Conservation (phyloP, 2,113 vertebrate genomes). For the Meriones unguiculatus region DNA sequence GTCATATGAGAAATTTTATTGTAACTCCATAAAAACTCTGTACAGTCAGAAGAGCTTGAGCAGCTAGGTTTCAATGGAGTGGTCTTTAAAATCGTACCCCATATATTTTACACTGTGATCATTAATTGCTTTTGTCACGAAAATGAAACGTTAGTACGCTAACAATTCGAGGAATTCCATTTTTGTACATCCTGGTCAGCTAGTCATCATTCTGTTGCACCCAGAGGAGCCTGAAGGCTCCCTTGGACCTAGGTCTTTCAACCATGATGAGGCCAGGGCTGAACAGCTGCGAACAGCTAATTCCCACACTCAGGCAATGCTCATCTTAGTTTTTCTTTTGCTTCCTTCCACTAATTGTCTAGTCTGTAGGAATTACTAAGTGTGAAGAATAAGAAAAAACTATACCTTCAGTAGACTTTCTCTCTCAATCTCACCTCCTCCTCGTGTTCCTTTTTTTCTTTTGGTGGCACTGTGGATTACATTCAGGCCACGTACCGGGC, state of each 20-base stretch:
- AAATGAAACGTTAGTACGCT: background rate
- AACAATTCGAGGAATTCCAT: background rate
- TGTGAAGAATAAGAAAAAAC: conserved; percentile 19
- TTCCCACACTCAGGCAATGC: background rate
- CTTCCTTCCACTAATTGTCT: conserved; percentile 10
- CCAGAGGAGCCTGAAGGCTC: background rate
- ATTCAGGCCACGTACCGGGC: background rate
- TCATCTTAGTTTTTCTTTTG: background rate
- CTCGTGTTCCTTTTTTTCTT: background rate
- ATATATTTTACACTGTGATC: conserved; percentile 8
- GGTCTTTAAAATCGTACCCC: background rate
- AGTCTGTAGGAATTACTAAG: conserved; percentile 4
- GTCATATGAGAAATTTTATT: background rate
- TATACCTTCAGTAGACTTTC: background rate
- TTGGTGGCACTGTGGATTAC: background rate
- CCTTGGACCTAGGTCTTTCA: background rate
- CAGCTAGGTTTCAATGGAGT: background rate
- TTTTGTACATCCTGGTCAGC: background rate
- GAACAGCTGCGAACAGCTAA: background rate
- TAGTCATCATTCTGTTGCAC: background rate
- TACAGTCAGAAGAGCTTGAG: background rate
- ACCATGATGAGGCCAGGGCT: background rate
- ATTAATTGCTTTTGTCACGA: conserved; percentile 38
- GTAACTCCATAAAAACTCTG: background rate
- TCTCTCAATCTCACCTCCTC: background rate